Evolutionary conservation across 2,888 invertebrate species (phyloP), one percentile per base, ranked within the genome.

Genomic region (Quadriops clusia): DNA sequence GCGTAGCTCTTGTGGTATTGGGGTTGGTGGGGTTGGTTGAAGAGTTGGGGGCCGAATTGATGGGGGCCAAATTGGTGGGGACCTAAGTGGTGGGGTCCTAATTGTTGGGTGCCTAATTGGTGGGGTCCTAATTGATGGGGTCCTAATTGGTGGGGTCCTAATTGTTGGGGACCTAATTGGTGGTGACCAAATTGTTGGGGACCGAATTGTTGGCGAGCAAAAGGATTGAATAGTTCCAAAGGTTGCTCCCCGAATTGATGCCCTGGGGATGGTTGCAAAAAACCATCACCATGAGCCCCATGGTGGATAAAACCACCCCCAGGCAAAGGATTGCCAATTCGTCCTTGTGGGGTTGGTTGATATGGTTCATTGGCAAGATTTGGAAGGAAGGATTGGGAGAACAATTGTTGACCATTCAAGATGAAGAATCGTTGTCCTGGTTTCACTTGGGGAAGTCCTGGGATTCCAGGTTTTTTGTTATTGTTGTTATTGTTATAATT

Each of bases 361-460:
- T 28, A 37, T n/a, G 31, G 37, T 3, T 28, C 25, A 8, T 34
- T 28, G 18, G 23, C 14, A 17, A 32, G 36, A 27, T 30, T 39
- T 13, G 42, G 38, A 21, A 40, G 28, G 3, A 44, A 44, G 24
- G 46, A 46, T 33, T 47, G 47, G 5, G 46, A 57, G 43, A 61
- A 67, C 20, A 67, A 58, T 1, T 63, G 61, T 35, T 59, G 65
- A 43, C 58, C 72, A 41, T 72, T 70, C 0, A 74, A 60, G 15
- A 72, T 66, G 51, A 69, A 74, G 38, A 70, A 69, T 34, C 69
- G 54, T 41, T 71, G 70, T 2, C 70, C 72, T 3, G 58, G 57
- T 37, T 44, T 48, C 4, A 57, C 37, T 17, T 28, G 28, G 17
- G 37, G 40, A 32, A 23, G 39, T 5, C 21, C 25, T 21, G 25